phyloP scores from a whole-genome alignment of 2,888 invertebrate species.

The Cheilosia grossa region DNA sequence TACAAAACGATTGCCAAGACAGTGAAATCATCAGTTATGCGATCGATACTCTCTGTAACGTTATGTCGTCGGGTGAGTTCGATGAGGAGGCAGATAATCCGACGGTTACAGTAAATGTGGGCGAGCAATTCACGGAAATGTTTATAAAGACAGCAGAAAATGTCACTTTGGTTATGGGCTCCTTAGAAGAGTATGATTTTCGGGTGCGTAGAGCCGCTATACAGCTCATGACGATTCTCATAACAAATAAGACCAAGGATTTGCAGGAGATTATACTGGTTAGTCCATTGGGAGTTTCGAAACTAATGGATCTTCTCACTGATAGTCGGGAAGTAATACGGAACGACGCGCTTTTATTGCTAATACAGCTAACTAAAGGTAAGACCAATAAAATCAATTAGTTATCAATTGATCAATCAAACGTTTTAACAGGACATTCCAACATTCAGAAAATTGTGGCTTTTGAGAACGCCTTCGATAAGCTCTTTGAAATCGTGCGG shows the following conservation, averaged over 20 bases:
- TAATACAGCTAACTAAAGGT: slow-evolving; percentile 93
- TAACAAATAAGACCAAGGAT: slow-evolving; percentile 93
- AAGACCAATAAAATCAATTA: background rate
- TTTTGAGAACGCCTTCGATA: slow-evolving; percentile 99
- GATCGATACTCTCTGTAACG: slow-evolving; percentile 95
- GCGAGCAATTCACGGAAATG: slow-evolving; percentile 98
- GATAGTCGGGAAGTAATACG: slow-evolving; percentile 97
- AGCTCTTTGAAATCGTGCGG: slow-evolving; percentile 95
- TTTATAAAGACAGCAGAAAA: slow-evolving; percentile 95
- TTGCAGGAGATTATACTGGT: slow-evolving; percentile 94
- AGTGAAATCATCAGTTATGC: slow-evolving; percentile 96
- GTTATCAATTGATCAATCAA: background rate
- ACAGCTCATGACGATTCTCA: slow-evolving; percentile 93
- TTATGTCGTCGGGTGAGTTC: slow-evolving; percentile 91
- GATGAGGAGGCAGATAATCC: slow-evolving; percentile 91
- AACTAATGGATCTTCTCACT: slow-evolving; percentile 96
- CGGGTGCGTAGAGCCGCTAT: slow-evolving; percentile 95
- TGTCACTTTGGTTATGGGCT: slow-evolving; percentile 90
- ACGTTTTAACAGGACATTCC: slow-evolving; percentile 87
- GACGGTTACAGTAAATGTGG: slow-evolving; percentile 88
- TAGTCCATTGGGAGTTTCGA: slow-evolving; percentile 98
- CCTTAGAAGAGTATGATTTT: slow-evolving; percentile 97
- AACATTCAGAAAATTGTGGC: slow-evolving; percentile 99
- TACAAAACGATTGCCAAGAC: slow-evolving; percentile 95
- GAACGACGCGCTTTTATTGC: slow-evolving; percentile 95